Percentiles rank a stretch among this genome's conserved stretches.
Evolutionary conservation across 1,140 invertebrate species (phyloP).

Genomic region (Dysdera silvatica): DNA sequence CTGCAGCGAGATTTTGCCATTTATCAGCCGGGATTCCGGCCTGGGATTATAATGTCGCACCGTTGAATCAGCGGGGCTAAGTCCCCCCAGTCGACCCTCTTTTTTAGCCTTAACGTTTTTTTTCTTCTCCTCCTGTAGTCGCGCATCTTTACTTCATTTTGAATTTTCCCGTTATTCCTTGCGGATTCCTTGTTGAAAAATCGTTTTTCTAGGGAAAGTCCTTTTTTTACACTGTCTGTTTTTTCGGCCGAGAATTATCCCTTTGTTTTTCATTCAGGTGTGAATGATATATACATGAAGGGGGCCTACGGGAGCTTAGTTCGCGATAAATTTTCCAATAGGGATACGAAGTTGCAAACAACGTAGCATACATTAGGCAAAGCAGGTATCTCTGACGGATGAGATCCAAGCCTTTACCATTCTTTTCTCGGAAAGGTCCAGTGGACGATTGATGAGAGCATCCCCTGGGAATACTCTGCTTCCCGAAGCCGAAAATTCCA

Average conservation of each 20-base stretch:
- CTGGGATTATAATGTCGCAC: constrained; percentile 30
- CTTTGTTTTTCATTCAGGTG: constrained; percentile 17
- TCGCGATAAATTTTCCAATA: constrained; percentile 25
- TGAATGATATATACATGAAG: constrained; percentile 7
- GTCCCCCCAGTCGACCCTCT: not conserved
- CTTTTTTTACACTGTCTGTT: no score
- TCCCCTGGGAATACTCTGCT: no score
- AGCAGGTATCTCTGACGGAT: constrained; percentile 24
- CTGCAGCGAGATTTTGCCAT: constrained; percentile 27
- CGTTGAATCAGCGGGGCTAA: constrained; percentile 25
- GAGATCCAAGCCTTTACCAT: no score
- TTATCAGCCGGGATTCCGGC: constrained; percentile 27
- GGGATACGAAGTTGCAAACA: constrained; percentile 14
- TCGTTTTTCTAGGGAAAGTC: constrained; percentile 7
- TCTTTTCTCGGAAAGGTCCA: no score
- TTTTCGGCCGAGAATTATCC: constrained; percentile 20
- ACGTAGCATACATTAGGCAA: constrained; percentile 11
- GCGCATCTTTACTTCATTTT: not conserved
- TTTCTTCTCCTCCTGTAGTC: not conserved
- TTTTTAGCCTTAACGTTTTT: not conserved
- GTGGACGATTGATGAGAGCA: no score
- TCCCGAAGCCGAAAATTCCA: no score
- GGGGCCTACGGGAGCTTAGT: constrained; percentile 14
- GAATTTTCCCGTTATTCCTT: not conserved
- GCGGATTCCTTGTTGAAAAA: constrained; percentile 8